Evolutionary conservation across 2,797 vertebrate species (phyloP).

Genomic region (Rhynchotus rufescens): DNA sequence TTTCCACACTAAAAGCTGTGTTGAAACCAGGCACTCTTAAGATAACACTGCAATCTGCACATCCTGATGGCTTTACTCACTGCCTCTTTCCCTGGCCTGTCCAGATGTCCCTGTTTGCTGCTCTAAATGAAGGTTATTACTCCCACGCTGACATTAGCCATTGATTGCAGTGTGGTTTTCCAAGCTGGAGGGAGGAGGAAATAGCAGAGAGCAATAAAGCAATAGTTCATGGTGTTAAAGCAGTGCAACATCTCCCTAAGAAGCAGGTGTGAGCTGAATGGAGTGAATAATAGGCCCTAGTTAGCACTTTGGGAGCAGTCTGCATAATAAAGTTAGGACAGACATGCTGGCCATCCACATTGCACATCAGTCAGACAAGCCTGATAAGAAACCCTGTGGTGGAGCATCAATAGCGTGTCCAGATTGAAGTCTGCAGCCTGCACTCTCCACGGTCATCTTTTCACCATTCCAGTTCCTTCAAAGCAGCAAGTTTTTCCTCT

Average conservation of each 20-base stretch:
- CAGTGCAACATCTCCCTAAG: constrained; percentile 46
- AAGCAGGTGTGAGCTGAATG: constrained; percentile 73
- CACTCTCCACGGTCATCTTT: not conserved
- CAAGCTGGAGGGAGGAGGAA: constrained; percentile 70
- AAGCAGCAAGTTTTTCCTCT: not conserved
- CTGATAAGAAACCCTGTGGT: not conserved
- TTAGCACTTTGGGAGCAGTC: constrained; percentile 4
- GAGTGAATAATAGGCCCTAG: constrained; percentile 46
- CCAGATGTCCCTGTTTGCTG: constrained; percentile 75
- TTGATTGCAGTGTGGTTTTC: constrained; percentile 74
- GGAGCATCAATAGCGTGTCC: not conserved
- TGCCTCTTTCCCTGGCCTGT: constrained; percentile 42
- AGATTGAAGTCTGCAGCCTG: not conserved
- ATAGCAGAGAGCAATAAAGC: constrained; percentile 69
- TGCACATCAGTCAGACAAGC: not conserved
- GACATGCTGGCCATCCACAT: not conserved
- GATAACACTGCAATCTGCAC: constrained; percentile 57
- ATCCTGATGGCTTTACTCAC: constrained; percentile 41
- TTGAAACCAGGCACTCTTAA: not conserved
- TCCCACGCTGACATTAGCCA: constrained; percentile 71
- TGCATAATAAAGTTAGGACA: constrained; percentile 5
- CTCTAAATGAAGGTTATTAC: constrained; percentile 72
- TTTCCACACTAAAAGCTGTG: not conserved
- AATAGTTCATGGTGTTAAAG: constrained; percentile 64
- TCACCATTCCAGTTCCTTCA: not conserved